Base-by-base conservation (phyloP, 2,888 invertebrate species). In the Cyclophora albipunctata region DNA sequence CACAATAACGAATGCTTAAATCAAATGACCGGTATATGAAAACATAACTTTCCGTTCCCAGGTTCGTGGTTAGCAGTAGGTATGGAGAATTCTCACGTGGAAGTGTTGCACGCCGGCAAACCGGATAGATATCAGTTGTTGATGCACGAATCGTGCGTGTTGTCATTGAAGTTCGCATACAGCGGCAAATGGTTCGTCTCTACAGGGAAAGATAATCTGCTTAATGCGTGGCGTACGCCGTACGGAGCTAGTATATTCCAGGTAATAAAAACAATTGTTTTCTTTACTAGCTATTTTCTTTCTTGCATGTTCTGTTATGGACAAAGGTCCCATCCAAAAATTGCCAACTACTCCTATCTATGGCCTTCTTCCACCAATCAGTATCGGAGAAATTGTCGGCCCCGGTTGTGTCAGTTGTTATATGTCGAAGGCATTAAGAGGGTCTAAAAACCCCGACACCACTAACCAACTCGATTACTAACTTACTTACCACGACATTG, bases 121-220 rank as follows among this genome's bases (percentile, higher is more conserved):
- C 94, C 95, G 34, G 98, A 98, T 87, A 96, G 98, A 80, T 99
- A 98, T 86, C 98, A 98, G 84, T 91, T 99, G 54, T 94, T 97
- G 77, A 90, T 98, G 67, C 98, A 98, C 90, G 98, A 99, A 82
- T 96, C 96, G 65, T 99, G 98, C 83, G 99, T 99, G 42, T 91
- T 99, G 53, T 97, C 98, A 59, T 91, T 99, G 58, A 93, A 96
- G 80, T 99, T 98, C 87, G 98, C 99, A 46, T 94, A 96, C 48
- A 94, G 95, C 76, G 98, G 98, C 69, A 98, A 98, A 86, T 99
- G 98, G 98, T 99, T 99, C 87, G 97, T 98, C 62, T 97, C 96
- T 60, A 98, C 98, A n/a, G 98, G 98, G 62, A 98, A 98, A 89
- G 99, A 99, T 83, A 98, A 98, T 87, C 90, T 98, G 75, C 91